phyloP scores from a whole-genome alignment of 2,797 vertebrate genomes.

The Scyliorhinus canicula region DNA sequence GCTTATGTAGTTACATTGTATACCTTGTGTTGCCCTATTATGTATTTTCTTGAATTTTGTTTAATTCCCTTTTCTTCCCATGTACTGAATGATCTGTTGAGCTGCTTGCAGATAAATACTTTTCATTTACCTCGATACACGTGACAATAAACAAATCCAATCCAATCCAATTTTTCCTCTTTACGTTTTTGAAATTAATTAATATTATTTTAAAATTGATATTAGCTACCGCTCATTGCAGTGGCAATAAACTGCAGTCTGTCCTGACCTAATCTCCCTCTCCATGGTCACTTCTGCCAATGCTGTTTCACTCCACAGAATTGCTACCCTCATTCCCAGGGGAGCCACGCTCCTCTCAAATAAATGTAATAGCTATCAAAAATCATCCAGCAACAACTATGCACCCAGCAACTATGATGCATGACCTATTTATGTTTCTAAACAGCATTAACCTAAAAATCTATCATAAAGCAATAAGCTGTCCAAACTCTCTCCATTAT shows the following conservation, averaged over 20 bases:
- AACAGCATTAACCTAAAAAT: conserved; percentile 8
- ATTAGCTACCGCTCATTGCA: not conserved
- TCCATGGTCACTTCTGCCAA: not conserved
- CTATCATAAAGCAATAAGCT: not conserved
- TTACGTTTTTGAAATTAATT: not conserved
- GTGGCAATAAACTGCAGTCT: not conserved
- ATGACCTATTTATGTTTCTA: conserved; percentile 3
- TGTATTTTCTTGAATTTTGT: too few species aligned
- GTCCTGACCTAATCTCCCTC: not conserved
- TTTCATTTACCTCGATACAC: too few species aligned
- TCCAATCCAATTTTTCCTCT: not conserved
- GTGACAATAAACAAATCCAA: too few species aligned
- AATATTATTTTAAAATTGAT: not conserved
- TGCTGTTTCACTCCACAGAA: not conserved
- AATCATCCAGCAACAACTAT: not conserved
- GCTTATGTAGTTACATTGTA: too few species aligned
- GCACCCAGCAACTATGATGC: not conserved
- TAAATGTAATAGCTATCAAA: conserved; percentile 16
- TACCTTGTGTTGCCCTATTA: too few species aligned
- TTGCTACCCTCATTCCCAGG: not conserved
- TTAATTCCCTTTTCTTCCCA: too few species aligned
- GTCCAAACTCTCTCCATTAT: not conserved
- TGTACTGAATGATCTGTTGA: too few species aligned
- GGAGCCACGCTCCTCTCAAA: not conserved
- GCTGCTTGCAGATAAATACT: too few species aligned